phyloP scores from a whole-genome alignment of 2,113 vertebrate genomes.

The Malurus elegans region DNA sequence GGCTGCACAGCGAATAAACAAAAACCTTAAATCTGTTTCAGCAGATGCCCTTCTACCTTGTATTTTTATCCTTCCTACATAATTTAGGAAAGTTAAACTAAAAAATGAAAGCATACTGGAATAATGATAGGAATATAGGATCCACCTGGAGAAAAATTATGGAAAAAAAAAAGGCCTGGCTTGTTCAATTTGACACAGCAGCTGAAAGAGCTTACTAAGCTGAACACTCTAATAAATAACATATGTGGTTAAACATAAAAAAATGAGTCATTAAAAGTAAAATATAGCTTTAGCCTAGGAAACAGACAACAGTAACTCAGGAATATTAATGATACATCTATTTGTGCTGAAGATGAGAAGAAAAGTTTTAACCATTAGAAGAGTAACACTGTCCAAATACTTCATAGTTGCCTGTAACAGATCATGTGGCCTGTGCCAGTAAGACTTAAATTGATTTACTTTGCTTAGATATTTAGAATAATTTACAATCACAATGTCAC shows the following conservation, averaged over 20 bases:
- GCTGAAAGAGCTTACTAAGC: neutral
- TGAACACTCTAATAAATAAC: neutral
- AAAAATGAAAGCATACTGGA: neutral
- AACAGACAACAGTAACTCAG: neutral
- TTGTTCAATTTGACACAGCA: neutral
- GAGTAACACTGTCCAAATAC: neutral
- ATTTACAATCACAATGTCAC: neutral
- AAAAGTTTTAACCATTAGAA: neutral
- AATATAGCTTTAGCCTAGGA: neutral
- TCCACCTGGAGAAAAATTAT: neutral
- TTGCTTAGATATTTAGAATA: neutral
- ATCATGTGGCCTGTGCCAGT: neutral
- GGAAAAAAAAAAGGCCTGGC: neutral
- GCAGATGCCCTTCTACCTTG: neutral
- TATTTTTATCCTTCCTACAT: neutral
- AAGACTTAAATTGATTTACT: neutral
- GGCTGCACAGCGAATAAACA: neutral
- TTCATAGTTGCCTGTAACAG: neutral
- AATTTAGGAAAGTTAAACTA: neutral
- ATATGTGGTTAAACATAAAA: neutral
- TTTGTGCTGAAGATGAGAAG: neutral
- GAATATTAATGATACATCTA: neutral
- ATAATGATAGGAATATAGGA: neutral
- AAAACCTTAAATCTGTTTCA: neutral
- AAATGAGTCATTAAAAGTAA: neutral